Base-by-base conservation (phyloP, 2,888 invertebrate species). In the Acronicta alni region DNA sequence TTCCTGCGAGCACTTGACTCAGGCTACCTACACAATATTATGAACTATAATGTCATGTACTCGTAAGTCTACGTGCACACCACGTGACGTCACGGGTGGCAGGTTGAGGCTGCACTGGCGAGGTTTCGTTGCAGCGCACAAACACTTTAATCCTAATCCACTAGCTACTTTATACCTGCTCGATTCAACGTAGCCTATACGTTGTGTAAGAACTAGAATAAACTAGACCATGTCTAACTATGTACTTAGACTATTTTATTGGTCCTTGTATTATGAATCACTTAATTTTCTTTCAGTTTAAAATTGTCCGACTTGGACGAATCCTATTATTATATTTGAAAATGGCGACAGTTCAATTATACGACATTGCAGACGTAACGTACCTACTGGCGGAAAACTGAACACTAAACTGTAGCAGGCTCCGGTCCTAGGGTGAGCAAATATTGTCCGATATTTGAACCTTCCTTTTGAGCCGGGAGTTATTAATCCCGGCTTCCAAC, bases 91-190 rank as follows among this genome's bases (percentile, higher is more conserved):
- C 59, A 64, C 48, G 1, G 18, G 35, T 37, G 10, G 46, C 54
- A 48, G 67, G 60, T 38, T 30, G 68, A 67, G 68, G 74, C 65
- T 69, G 68, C 73, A 78, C 59, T 48, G 30, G 23, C 26, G 14
- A 47, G 79, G 79, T 60, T 79, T 79, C 79, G 20, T 47, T 66
- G 69, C 72, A 68, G 47, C 64, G 44, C 60, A 55, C 60, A 61
- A 51, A 59, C 57, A 48, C 38, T 51, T 49, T 79, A 76, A 72
- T 74, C 72, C 68, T 79, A 77, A 79, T 79, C 76, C 72, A 20
- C 6, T 32, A 32, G n/a, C 10, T 43, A 47, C 60, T 41, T 48
- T 48, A 57, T 45, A 67, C 57, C 72, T 48, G 49, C 38, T 57
- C 42, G 54, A 55, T 49, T 57, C 57, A 41, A 32, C 43, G 52